Evolutionary conservation across 2,888 invertebrate species (phyloP), one percentile per base, ranked within the genome.

Genomic region (Drosophila subquinaria): DNA sequence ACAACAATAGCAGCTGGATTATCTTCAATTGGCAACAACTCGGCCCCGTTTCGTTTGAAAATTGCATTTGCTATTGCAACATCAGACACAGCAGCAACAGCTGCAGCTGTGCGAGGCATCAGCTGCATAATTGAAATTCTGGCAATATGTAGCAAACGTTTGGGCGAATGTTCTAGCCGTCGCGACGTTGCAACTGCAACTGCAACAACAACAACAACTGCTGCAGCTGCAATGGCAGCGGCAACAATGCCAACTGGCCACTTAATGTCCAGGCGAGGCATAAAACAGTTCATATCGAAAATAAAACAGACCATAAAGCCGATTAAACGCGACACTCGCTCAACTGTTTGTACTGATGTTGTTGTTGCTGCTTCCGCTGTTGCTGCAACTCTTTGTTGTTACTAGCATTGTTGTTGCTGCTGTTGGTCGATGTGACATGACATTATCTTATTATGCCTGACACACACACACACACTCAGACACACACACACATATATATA

Each of bases 301-400:
- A 87, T 85, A 89, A 85, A 89, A 89, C 89, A 87, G 85, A 87
- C 82, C 89, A 84, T 89, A 89, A 89, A 85, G 89, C 84, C 88
- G 84, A 85, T 85, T 85, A 89, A 87, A 73, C 73, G 81, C 88
- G 75, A 82, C 88, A 82, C 86, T 82, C 76, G 86, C 65, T 76
- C 78, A 85, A 89, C 75, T 78, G 65, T 56, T 80, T 51, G 13
- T 66, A 45, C 47, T 62, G 55, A 23, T 50, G n/a, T 36, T 57
- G 42, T 20, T 50, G 33, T 17, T 62, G 56, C 42, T 47, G 50
- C 9, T 61, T 35, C 9, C 38, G 23, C n/a, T 55, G 52, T 4
- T 73, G 57, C 1, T 70, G 70, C 48, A 42, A 56, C 56, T 56
- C 56, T 35, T 57, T 59, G 59, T 38, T 59, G 48, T 59, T 43